Evolutionary conservation across 2,113 vertebrate genomes (phyloP).

Genomic region (Leptobrachium ailaonicum): DNA sequence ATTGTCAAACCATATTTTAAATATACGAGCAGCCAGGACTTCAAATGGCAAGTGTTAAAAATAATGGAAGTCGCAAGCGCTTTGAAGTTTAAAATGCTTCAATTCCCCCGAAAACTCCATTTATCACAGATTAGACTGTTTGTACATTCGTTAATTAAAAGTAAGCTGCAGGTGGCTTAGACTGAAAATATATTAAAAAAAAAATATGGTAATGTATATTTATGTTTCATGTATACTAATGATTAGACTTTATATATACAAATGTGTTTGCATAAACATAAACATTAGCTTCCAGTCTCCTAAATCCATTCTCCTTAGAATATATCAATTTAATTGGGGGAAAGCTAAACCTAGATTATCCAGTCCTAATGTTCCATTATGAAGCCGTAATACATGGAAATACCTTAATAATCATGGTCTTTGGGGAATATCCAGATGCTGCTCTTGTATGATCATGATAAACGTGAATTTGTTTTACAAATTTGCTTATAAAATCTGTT

Average conservation of each 20-base stretch:
- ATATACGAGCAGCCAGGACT: background rate
- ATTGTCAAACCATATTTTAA: constrained; percentile 13
- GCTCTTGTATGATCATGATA: too few relatives aligned
- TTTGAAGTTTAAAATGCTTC: background rate
- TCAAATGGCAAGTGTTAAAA: background rate
- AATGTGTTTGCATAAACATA: too few relatives aligned
- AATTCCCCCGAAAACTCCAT: background rate
- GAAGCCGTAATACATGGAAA: too few relatives aligned
- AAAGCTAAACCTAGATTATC: too few relatives aligned
- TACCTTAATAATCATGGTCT: too few relatives aligned
- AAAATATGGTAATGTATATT: background rate
- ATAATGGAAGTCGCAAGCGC: background rate
- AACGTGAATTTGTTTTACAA: too few relatives aligned
- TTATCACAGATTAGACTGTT: background rate
- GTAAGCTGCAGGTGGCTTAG: background rate
- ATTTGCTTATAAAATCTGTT: too few relatives aligned
- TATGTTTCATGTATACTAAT: background rate
- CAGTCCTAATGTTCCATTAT: too few relatives aligned
- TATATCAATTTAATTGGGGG: too few relatives aligned
- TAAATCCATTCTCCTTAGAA: too few relatives aligned
- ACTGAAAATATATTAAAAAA: background rate
- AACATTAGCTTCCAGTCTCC: too few relatives aligned
- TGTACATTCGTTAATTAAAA: background rate
- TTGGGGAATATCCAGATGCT: too few relatives aligned
- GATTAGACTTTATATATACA: background rate